Conservation (phyloP, 2,797 vertebrate species). For the Salarias fasciatus region DNA sequence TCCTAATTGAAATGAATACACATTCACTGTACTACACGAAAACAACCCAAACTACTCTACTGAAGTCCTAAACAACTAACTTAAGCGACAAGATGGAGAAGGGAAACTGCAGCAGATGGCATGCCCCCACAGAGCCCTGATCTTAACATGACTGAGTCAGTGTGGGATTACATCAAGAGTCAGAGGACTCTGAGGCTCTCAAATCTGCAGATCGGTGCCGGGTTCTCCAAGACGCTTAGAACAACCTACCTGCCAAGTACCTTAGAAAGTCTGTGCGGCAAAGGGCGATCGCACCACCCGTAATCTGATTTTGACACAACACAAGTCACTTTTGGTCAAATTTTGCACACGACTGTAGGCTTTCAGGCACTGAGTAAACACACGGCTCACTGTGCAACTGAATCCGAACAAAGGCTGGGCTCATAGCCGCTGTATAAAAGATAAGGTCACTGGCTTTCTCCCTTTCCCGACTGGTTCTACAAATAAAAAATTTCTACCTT, state of each 20-base stretch:
- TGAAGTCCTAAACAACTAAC: neutral
- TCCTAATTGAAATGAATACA: neutral
- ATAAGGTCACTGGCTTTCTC: too few species aligned
- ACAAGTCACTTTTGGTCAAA: neutral
- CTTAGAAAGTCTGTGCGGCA: neutral
- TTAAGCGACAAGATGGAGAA: neutral
- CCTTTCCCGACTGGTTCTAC: too few species aligned
- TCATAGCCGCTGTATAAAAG: too few species aligned
- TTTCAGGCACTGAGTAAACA: neutral
- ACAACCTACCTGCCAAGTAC: neutral
- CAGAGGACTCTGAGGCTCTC: neutral
- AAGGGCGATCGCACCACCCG: neutral
- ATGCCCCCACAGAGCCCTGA: neutral
- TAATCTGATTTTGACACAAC: neutral
- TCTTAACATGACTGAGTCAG: conserved; percentile 1
- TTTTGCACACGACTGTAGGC: neutral
- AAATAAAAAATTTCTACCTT: neutral
- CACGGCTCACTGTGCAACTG: neutral
- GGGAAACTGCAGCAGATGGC: neutral
- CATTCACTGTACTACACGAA: neutral
- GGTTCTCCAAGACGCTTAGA: neutral
- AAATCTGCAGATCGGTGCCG: neutral
- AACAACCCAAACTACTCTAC: neutral
- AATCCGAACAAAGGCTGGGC: neutral
- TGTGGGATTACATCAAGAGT: neutral